A percentile compares a stretch with the other conserved stretches of the same genome.
These are phyloP conservation scores for Benitochromis conjunctus DNA, from an alignment of 2,113 vertebrate genomes.

Conservation along the genomic window DNA sequence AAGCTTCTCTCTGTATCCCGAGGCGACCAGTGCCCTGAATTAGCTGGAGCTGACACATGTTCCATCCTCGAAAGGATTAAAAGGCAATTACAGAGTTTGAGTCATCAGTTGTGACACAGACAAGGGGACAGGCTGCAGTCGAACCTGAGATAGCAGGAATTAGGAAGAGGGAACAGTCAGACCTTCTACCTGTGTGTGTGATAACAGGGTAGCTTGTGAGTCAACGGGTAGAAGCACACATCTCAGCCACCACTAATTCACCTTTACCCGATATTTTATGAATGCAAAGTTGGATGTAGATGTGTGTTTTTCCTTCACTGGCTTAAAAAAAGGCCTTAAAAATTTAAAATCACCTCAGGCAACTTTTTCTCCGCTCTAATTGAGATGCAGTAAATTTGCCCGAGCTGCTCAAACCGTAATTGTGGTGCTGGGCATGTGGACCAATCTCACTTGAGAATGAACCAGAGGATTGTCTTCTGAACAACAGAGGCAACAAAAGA, in stretches of 20 bases:
- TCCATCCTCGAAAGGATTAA: conserved; percentile 35
- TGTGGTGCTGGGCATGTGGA: not conserved
- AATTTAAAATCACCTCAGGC: not conserved
- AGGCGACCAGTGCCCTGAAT: not conserved
- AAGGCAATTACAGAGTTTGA: conserved; percentile 46
- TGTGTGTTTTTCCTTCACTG: not conserved
- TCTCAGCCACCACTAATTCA: not conserved
- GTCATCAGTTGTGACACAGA: conserved; percentile 33
- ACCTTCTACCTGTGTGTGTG: not conserved
- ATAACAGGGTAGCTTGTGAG: not conserved
- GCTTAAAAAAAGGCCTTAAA: not conserved
- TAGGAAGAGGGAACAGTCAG: not conserved
- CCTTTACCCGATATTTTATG: not conserved
- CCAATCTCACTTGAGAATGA: not conserved
- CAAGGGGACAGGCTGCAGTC: not conserved
- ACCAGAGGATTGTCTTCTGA: not conserved
- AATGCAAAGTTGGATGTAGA: not conserved
- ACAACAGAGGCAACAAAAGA: not conserved
- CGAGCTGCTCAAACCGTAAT: not conserved
- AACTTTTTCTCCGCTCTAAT: not conserved
- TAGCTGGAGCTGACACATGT: conserved; percentile 19
- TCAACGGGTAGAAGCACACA: not conserved
- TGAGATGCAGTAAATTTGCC: not conserved
- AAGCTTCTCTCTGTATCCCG: not conserved
- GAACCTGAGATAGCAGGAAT: conserved; percentile 20